phyloP scores from a whole-genome alignment of 2,888 invertebrate genomes.

The Heliconius erato region DNA sequence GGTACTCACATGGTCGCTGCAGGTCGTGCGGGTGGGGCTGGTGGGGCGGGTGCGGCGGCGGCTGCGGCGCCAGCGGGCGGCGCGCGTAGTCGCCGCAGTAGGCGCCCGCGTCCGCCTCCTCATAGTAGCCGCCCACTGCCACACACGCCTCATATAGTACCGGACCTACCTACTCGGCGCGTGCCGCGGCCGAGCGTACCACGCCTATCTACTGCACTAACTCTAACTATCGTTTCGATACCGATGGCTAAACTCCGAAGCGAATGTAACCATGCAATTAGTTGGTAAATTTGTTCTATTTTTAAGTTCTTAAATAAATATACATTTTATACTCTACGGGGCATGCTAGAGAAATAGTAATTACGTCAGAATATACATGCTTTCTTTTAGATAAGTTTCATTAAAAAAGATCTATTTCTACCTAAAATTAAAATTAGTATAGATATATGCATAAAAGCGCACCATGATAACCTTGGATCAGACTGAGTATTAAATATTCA shows the following conservation, averaged over 20 bases:
- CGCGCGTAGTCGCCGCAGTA: constrained; percentile 80
- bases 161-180: constrained; percentile 71
- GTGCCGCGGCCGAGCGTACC: constrained; percentile 45
- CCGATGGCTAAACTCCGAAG: constrained; percentile 64
- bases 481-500: constrained; percentile 55
- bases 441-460: constrained; percentile 68
- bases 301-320: constrained; percentile 42
- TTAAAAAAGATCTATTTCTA: constrained; percentile 68
- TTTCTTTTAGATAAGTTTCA: constrained; percentile 64
- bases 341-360: constrained; percentile 74
- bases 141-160: constrained; percentile 75
- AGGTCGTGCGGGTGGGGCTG: constrained; percentile 64
- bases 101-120: constrained; percentile 71
- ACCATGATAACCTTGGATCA: constrained; percentile 69
- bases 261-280: constrained; percentile 77
- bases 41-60: constrained; percentile 58
- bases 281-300: constrained; percentile 54
- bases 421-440: constrained; percentile 67
- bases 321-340: constrained; percentile 61
- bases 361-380: constrained; percentile 68
- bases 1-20: constrained; percentile 76
- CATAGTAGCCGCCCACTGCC: constrained; percentile 85
- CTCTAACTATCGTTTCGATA: constrained; percentile 51
- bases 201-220: constrained; percentile 51
- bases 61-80: constrained; percentile 67